Evolutionary conservation across 1,140 invertebrate species (phyloP), one percentile per base, ranked within the genome.

Genomic region (Aradophagus sp.): DNA sequence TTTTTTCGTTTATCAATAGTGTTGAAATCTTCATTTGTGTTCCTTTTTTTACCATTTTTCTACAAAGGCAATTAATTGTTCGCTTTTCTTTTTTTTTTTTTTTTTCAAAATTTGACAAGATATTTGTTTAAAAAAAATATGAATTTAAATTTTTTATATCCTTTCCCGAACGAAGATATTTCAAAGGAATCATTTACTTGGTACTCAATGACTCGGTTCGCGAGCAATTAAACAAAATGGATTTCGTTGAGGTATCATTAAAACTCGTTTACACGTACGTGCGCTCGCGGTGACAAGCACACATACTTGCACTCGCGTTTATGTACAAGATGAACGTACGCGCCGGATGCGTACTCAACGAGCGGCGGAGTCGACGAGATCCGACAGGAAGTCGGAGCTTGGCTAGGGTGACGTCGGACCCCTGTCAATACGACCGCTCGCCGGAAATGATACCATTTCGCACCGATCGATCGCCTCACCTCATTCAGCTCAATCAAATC

Each of bases 371-470:
- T 65, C 47, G 72, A 73, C 47, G 72, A 73, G 52, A 73, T 47
- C 63, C 56, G 67, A 74, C 73, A 73, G 75, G 70, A 75, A 75
- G 69, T 70, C 61, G 59, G 50, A 71, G 67, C 53, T 71, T 63
- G 67, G 45, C 52, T 67, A 55, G 72, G 72, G 61, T 66, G 72
- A 73, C 55, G 71, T 68, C 59, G 45, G 61, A 69, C 71, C 59
- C 71, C 66, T 55, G 59, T 61, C 65, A 69, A 59, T 63, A 65
- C 39, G 32, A 50, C 47, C 59, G 52, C 31, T 47, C 35, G 63
- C 63, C 68, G 74, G 74, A 77, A 77, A 75, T 69, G 73, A 77
- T 75, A 77, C 73, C 58, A 72, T 72, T 69, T 77, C 66, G 47
- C 58, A 67, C 73, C 67, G 70, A 72, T 75, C 63, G 66, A 69